These are phyloP conservation scores for Sebastes minor DNA, from an alignment of 2,797 vertebrate genomes.

Conservation along the genomic window DNA sequence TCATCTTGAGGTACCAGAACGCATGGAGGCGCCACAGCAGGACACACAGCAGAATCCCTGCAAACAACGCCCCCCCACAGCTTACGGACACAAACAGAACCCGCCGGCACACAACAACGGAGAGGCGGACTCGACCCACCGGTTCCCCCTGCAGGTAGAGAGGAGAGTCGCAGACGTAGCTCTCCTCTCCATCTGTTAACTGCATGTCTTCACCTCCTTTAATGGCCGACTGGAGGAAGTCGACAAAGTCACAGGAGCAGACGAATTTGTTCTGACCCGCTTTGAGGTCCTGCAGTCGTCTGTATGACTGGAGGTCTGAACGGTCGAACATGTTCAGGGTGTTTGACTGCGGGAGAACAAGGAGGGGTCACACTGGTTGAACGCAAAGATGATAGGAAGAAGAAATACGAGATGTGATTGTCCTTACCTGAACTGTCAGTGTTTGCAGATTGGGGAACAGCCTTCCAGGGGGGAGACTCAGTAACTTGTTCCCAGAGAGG, in stretches of 20 bases:
- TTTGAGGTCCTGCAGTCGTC: conserved; percentile 47
- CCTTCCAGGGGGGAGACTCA: conserved; percentile 43
- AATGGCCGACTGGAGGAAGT: conserved; percentile 40
- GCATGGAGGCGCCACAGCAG: conserved; percentile 56
- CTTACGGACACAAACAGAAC: conserved; percentile 47
- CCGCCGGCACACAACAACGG: conserved; percentile 39
- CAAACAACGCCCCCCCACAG: conserved; percentile 35
- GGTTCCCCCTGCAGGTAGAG: conserved; percentile 40
- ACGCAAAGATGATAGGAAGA: not conserved
- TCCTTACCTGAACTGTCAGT: conserved; percentile 51
- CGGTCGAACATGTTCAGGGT: conserved; percentile 54
- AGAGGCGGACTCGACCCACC: conserved; percentile 49
- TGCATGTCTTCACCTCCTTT: not conserved
- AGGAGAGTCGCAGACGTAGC: conserved; percentile 65
- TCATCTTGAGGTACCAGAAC: conserved; percentile 71
- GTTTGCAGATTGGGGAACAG: conserved; percentile 53
- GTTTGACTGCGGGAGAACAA: conserved; percentile 58
- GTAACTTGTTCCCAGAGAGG: conserved; percentile 70
- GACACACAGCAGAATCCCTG: not conserved
- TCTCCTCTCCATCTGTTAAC: conserved; percentile 31
- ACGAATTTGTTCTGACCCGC: conserved; percentile 61
- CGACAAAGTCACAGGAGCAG: conserved; percentile 65
- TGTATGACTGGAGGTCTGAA: conserved; percentile 40
- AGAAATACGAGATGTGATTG: not conserved
- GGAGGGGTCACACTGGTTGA: not conserved